Conservation (phyloP, 2,797 vertebrate species). For the Pitangus sulphuratus region DNA sequence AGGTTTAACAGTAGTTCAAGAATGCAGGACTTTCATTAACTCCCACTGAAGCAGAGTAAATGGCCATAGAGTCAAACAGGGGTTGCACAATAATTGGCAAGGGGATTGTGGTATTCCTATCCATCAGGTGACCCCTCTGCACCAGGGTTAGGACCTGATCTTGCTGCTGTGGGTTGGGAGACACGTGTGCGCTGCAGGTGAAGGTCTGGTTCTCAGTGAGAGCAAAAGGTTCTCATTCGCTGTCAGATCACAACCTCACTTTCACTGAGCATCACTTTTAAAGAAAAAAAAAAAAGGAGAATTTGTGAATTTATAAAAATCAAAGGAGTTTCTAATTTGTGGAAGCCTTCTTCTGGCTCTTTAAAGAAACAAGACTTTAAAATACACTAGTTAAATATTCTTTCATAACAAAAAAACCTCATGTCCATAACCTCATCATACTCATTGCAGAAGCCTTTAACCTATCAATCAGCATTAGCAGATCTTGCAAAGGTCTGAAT, state of each 20-base stretch:
- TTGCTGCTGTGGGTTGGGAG: neutral
- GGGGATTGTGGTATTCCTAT: constrained; percentile 55
- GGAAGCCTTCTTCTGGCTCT: neutral
- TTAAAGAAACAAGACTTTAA: neutral
- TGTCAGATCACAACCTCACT: neutral
- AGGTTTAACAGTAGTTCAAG: constrained; percentile 21
- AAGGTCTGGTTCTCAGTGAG: neutral
- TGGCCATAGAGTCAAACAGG: neutral
- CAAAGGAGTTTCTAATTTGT: neutral
- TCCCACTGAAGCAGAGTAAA: constrained; percentile 34
- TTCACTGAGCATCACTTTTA: neutral
- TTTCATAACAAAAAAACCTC: neutral
- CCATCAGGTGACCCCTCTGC: constrained; percentile 13
- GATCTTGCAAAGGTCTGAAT: neutral
- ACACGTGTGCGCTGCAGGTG: constrained; percentile 14
- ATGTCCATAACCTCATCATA: neutral
- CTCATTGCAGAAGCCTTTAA: neutral
- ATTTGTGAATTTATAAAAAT: neutral
- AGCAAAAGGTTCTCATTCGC: neutral
- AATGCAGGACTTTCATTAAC: neutral
- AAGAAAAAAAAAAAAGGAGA: neutral
- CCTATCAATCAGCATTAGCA: neutral
- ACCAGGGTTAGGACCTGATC: constrained; percentile 44
- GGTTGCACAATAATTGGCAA: constrained; percentile 25
- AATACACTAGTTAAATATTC: neutral